These are phyloP conservation scores for Apis dorsata DNA, from an alignment of 1,140 invertebrate genomes.

Conservation along the genomic window DNA sequence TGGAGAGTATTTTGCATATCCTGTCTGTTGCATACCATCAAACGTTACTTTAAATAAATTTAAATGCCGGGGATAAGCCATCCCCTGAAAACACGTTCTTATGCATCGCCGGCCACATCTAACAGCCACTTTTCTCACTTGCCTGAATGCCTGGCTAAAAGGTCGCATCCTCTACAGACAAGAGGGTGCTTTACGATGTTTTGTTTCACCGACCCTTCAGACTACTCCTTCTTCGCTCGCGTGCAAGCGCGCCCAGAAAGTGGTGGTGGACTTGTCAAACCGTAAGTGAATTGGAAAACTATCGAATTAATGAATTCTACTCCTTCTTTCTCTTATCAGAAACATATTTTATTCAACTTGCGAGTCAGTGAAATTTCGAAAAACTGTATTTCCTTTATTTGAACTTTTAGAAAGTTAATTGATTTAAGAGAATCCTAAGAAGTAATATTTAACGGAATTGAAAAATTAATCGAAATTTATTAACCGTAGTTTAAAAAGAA, in stretches of 20 bases:
- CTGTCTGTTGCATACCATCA: not conserved
- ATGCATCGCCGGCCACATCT: constrained; percentile 59
- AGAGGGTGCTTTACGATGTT: constrained; percentile 65
- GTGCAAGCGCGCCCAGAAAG: constrained; percentile 39
- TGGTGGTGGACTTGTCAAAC: constrained; percentile 55
- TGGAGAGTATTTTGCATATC: too few relatives aligned
- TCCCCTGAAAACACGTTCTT: constrained; percentile 53
- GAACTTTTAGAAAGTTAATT: too few relatives aligned
- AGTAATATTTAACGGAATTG: too few relatives aligned
- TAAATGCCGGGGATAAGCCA: constrained; percentile 41
- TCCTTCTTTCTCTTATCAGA: not conserved
- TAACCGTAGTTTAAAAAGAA: too few relatives aligned
- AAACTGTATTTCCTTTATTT: too few relatives aligned
- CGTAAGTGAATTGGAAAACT: constrained; percentile 59
- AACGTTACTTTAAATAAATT: constrained; percentile 50
- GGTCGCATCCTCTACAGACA: constrained; percentile 64
- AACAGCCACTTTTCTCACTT: constrained; percentile 66
- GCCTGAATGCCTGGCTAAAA: constrained; percentile 63
- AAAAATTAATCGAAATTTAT: too few relatives aligned
- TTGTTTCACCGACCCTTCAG: constrained; percentile 60
- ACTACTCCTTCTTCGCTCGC: constrained; percentile 34
- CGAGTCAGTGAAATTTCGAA: not conserved
- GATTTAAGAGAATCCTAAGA: too few relatives aligned
- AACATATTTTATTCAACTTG: not conserved
- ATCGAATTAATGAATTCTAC: constrained; percentile 48